Base-by-base conservation (phyloP, 64 coral and sea anemone genomes). In the Catalaphyllia jardinei region DNA sequence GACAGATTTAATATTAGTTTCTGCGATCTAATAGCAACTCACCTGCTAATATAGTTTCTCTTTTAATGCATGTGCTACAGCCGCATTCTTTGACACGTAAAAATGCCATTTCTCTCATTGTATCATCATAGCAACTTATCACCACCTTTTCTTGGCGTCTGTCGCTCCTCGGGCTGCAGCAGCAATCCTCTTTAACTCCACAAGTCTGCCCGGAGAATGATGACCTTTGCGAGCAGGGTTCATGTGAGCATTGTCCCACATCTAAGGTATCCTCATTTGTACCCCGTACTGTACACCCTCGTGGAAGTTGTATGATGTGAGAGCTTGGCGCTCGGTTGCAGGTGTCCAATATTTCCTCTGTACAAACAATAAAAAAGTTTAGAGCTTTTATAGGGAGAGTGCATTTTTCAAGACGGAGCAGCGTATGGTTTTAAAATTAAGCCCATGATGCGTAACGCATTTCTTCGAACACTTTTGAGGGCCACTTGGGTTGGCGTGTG, bases 131-230 rank as follows among this genome's bases (percentile, higher is more conserved):
- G 33, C 88, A 90, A 13, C 16, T 81, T 29, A 90, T 15, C 11
- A 82, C 30, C 46, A 90, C 78, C 4, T 50, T 78, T 10, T 82
- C 30, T 42, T 30, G 51, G 15, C 51, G 27, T 39, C 83, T 73
- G 9, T 80, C 74, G 20, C 77, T 62, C n/a, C n/a, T 20, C 4
- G 64, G 20, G 8, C 64, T 20, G n/a, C 64, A 67, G 71, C 89
- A 90, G 24, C 89, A 90, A 22, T 83, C 80, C 12, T 90, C 51
- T 5, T 90, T 90, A 46, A 73, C 78, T 62, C 74, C 73, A 54
- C 89, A 90, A 67, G 20, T 67, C 3, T 27, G 8, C 9, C 33
- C 33, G 33, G 19, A 10, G 22, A 67, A 25, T 6, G 64, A 67
- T 30, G 89, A 83, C 15, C 67, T 76, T 30, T 90, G 89, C 9